Evolutionary conservation across 1,140 invertebrate genomes (phyloP), one percentile per base, ranked within the genome.

Genomic region (Lethocerus indicus): DNA sequence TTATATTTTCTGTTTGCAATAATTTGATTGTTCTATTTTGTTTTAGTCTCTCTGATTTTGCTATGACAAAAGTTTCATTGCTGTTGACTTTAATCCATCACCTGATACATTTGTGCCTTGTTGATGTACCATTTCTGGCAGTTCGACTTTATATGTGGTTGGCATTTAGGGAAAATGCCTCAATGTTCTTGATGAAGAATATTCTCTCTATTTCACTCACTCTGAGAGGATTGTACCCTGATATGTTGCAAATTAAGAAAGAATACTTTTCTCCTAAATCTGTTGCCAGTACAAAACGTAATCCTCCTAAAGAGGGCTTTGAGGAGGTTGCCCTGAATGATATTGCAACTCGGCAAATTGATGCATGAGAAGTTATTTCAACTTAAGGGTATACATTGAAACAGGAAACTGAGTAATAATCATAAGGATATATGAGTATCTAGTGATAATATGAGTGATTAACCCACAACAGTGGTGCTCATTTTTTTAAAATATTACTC

Each of bases 171-270:
- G 57, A 62, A 50, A 66, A 71, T 52, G 67, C 73, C 12, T 70
- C 70, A 0, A 62, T 76, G n/a, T 77, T 78, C 57, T 55, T 73
- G 3, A 63, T 78, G 45, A 78, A 78, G 55, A 78, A 78, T 56
- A 50, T 74, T 6, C 60, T 76, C 23, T 59, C 65, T 3, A 71
- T 72, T 32, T 56, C 69, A 49, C 47, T 68, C 1, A 61, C 61
- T 16, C 48, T 70, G 5, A 57, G 66, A 16, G 58, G 59, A 13
- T 51, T 68, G 35, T 61, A 61, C 42, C 63, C 65, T 6, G 67
- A 70, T 39, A 26, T 67, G 3, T 24, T 45, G 12, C 39, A 42
- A 13, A 21, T 39, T 16, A 48, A 28, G 13, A 29, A 39, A 21
- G 29, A 20, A 3, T 44, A 44, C 28, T n/a, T 48, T 25, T 20